phyloP scores from a whole-genome alignment of 1,140 invertebrate species.

The Panagrolaimus sp. region DNA sequence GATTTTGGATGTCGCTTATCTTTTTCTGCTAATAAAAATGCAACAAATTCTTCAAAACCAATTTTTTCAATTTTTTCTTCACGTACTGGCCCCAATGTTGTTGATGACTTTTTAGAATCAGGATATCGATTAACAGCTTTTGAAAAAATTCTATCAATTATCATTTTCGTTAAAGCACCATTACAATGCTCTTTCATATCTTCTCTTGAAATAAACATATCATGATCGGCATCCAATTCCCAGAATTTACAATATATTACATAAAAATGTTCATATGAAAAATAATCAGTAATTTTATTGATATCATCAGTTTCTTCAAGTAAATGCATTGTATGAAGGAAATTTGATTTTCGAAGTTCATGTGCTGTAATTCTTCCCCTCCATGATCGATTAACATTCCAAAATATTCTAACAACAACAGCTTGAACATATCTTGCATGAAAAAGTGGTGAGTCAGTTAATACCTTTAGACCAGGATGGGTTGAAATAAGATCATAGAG shows the following conservation, averaged over 20 bases:
- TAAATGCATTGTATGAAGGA: conserved; percentile 64
- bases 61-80: conserved; percentile 60
- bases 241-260: conserved; percentile 99
- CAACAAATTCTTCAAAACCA: conserved; percentile 76
- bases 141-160: conserved; percentile 95
- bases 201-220: conserved; percentile 68
- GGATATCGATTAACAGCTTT: conserved; percentile 76
- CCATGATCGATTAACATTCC: conserved; percentile 95
- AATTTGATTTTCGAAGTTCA: conserved; percentile 84
- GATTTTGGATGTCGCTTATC: conserved; percentile 88
- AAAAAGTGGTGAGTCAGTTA: conserved; percentile 94
- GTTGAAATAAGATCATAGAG: conserved; percentile 95
- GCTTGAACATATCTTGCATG: conserved; percentile 78
- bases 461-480: conserved; percentile 92
- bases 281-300: conserved; percentile 86
- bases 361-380: conserved; percentile 79
- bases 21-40: conserved; percentile 96
- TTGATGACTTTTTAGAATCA: conserved; percentile 33
- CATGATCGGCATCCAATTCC: conserved; percentile 94
- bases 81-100: conserved; percentile 20
- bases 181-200: conserved; percentile 91
- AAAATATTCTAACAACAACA: conserved; percentile 88
- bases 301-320: conserved; percentile 85
- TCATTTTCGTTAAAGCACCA: conserved; percentile 85
- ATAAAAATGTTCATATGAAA: conserved; percentile 99